phyloP scores from a whole-genome alignment of 2,797 vertebrate species.

The Paedocypris micromegethes region DNA sequence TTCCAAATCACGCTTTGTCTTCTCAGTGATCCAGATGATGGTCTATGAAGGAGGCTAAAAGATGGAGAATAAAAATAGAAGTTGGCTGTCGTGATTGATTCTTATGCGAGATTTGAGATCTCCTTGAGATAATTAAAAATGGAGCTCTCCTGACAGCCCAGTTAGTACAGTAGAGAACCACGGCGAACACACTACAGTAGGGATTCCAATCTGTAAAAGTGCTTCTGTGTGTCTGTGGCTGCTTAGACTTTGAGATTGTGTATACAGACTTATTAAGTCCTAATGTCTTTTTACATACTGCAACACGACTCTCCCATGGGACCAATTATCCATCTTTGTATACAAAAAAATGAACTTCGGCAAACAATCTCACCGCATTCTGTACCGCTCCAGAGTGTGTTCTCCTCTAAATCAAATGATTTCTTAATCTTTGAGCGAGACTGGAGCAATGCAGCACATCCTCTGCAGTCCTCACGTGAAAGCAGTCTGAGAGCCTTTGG shows the following conservation, averaged over 20 bases:
- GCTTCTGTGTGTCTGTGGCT: not conserved
- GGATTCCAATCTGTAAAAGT: not conserved
- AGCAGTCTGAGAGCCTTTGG: conserved; percentile 32
- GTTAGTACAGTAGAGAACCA: conserved; percentile 13
- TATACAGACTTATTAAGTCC: conserved; percentile 34
- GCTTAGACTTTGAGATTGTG: conserved; percentile 11
- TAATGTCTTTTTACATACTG: conserved; percentile 37
- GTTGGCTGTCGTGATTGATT: conserved; percentile 44
- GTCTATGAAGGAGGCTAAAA: conserved; percentile 12
- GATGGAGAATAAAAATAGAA: conserved; percentile 47
- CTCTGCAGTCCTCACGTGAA: conserved; percentile 35
- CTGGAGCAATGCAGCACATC: conserved; percentile 15
- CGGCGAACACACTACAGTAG: not conserved
- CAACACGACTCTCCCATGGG: conserved; percentile 39
- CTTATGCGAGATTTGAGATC: conserved; percentile 46
- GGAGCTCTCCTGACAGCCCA: conserved; percentile 35
- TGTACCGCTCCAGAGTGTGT: conserved; percentile 15
- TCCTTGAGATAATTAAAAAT: conserved; percentile 48
- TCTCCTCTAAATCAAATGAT: conserved; percentile 20
- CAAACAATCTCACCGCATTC: conserved; percentile 26
- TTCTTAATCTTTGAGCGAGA: not conserved
- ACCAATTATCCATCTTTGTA: conserved; percentile 45
- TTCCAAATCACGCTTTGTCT: not conserved
- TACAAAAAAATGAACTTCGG: conserved; percentile 26
- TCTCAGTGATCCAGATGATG: conserved; percentile 25